Base-by-base conservation (phyloP, 2,888 invertebrate genomes). In the Dasysyrphus tricinctus region DNA sequence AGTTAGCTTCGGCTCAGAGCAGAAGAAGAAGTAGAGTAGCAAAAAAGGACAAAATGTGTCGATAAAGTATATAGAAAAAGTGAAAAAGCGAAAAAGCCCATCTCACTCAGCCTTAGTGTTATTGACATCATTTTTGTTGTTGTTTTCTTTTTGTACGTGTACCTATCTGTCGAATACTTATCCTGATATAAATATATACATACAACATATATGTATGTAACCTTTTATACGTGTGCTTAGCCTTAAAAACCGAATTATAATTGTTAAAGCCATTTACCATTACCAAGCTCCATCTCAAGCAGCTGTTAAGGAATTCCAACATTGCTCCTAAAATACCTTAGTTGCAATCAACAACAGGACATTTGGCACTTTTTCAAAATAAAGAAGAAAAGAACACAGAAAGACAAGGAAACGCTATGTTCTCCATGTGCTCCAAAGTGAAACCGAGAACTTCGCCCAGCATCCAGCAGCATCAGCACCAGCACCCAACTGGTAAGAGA, bases 341-440 rank as follows among this genome's bases (percentile, higher is more conserved):
- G 7, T 32, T 67, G 19, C 49, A 56, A 78, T 83, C 47, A 78
- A 70, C 61, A 57, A 70, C 37, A 75, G 57, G 69, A 54, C 47
- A 78, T 8, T 44, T 19, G 37, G 44, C 14, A n/a, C 42, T 16
- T 42, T 44, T 61, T 24, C 11, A 79, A 73, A 34, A 74, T 69
- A 63, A 57, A 34, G 16, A 81, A 72, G n/a, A 76, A 51, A 75
- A 29, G 57, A 75, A 37, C 54, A 69, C 51, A 82, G 42, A 61
- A 42, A 44, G 47, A 77, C 61, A 84, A 86, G 79, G 24, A 39
- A 84, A 80, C 80, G 78, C 70, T 72, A 92, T 92, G 92, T 92
- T 92, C 88, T 92, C 92, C 88, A 92, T 92, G 92, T 92, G 92
- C 90, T 91, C 92, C 82, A 92, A 92, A 89, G 91, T 91, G 85